phyloP scores from a whole-genome alignment of 2,113 vertebrate genomes.

The Pygoscelis antarcticus region DNA sequence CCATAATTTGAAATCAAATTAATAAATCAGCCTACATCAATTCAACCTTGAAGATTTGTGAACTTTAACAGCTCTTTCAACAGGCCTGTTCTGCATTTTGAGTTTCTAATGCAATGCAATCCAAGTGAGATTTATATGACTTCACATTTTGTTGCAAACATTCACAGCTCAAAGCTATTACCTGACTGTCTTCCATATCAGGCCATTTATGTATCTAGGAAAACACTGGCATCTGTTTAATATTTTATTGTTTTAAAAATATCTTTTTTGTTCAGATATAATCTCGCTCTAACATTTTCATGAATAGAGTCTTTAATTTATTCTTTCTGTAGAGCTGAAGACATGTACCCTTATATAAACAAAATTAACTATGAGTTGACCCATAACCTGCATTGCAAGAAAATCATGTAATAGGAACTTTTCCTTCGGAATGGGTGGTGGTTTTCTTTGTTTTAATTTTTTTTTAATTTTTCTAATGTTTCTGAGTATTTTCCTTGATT shows the following conservation, averaged over 20 bases:
- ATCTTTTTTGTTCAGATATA: conserved; percentile 45
- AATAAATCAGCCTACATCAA: neutral
- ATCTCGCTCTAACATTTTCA: neutral
- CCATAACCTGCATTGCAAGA: neutral
- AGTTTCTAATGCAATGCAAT: neutral
- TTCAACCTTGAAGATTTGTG: neutral
- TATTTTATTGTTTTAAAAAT: conserved; percentile 56
- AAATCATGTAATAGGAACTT: neutral
- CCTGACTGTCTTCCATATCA: conserved; percentile 44
- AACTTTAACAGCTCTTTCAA: conserved; percentile 1
- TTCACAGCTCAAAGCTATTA: conserved; percentile 41
- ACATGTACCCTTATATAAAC: neutral
- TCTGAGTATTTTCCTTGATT: neutral
- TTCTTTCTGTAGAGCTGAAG: neutral
- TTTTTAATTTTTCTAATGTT: neutral
- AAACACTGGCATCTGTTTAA: conserved; percentile 54
- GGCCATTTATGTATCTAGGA: conserved; percentile 29
- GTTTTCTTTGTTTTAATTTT: neutral
- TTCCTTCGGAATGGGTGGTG: neutral
- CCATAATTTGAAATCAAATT: neutral
- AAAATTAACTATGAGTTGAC: neutral
- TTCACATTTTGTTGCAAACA: conserved; percentile 33
- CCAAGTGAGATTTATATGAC: conserved; percentile 34
- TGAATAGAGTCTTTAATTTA: neutral
- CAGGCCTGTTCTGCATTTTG: neutral